phyloP scores from a whole-genome alignment of 2,888 invertebrate genomes.

The Philopedon plagiatum region DNA sequence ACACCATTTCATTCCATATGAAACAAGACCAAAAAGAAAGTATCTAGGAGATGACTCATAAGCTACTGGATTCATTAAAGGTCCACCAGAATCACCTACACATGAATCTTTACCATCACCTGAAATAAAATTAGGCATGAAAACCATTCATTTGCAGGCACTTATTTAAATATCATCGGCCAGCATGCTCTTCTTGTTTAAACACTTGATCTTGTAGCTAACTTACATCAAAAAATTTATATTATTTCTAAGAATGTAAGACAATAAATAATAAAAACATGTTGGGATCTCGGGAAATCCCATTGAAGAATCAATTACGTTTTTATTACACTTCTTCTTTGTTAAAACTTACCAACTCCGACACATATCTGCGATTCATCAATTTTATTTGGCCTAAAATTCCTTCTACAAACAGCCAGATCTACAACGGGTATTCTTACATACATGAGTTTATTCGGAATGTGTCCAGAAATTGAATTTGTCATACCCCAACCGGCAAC shows the following conservation, averaged over 20 bases:
- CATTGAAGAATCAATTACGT: no score
- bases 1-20: constrained; percentile 68
- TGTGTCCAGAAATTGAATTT: constrained; percentile 40
- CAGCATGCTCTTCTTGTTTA: neutral
- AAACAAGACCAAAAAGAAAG: constrained; percentile 72
- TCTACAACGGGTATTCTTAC: constrained; percentile 46
- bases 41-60: constrained; percentile 66
- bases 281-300: no score
- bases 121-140: neutral
- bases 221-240: no score
- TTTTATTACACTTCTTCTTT: no score
- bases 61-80: constrained; percentile 67
- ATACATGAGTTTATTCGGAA: constrained; percentile 42
- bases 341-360: constrained; percentile 45
- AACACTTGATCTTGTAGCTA: no score
- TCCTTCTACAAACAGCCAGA: constrained; percentile 36
- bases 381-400: constrained; percentile 26
- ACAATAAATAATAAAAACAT: no score
- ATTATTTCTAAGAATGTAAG: no score
- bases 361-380: constrained; percentile 50
- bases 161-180: neutral
- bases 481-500: constrained; percentile 72
- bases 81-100: constrained; percentile 79
- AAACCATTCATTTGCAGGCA: no score
- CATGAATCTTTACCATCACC: constrained; percentile 72